Evolutionary conservation across 2,113 vertebrate genomes (phyloP).

Genomic region (Polypterus bichir): DNA sequence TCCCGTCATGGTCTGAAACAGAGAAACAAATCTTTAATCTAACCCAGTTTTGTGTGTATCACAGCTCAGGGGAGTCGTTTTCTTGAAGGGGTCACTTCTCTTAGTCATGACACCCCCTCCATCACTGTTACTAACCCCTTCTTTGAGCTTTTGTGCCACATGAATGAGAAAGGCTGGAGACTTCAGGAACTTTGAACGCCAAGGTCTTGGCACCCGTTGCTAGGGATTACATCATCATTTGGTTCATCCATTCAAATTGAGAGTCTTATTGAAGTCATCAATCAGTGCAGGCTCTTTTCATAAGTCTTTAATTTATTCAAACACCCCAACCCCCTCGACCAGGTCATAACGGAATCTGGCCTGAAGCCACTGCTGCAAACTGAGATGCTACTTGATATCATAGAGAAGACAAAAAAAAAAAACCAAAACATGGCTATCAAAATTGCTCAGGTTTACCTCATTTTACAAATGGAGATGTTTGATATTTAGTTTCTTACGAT

Average conservation of each 20-base stretch:
- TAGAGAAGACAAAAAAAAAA: conserved; percentile 8
- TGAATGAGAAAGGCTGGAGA: background rate
- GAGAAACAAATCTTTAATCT: too few relatives aligned
- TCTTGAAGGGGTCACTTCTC: too few relatives aligned
- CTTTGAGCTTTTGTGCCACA: too few relatives aligned
- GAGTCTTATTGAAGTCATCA: conserved; percentile 19
- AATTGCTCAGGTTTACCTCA: too few relatives aligned
- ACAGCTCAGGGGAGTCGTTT: too few relatives aligned
- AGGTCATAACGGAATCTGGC: conserved; percentile 23
- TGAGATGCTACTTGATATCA: conserved; percentile 1
- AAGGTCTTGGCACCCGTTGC: conserved; percentile 39
- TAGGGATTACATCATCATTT: conserved; percentile 43
- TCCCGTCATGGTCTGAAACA: too few relatives aligned
- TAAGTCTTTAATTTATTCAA: conserved; percentile 24
- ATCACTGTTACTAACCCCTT: too few relatives aligned
- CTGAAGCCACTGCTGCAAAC: conserved; percentile 16
- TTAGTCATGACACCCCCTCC: too few relatives aligned
- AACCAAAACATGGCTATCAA: too few relatives aligned
- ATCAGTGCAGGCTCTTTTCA: conserved; percentile 15
- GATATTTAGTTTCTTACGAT: too few relatives aligned
- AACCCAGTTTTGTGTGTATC: too few relatives aligned
- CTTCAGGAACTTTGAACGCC: background rate
- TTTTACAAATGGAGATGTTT: too few relatives aligned
- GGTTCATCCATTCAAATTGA: conserved; percentile 15
- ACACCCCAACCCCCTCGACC: conserved; percentile 14